Evolutionary conservation across 37 sponge, comb jelly and placozoan species (phyloP).

Genomic region (Beroe forskalii): DNA sequence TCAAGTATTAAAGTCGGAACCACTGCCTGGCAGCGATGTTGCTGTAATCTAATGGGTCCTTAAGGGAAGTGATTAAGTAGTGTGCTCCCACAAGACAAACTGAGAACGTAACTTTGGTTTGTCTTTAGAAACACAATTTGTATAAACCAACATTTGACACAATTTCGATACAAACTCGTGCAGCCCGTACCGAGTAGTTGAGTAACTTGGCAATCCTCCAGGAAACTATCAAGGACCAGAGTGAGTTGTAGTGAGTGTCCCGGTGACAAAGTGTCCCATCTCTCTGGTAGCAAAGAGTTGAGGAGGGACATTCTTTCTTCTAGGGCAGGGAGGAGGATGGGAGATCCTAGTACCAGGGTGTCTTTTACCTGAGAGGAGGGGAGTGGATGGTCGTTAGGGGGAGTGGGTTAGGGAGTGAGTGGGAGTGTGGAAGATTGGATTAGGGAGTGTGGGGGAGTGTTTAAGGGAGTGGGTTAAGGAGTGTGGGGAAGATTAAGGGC

Average conservation of each 20-base stretch:
- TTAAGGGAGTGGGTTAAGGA: neutral
- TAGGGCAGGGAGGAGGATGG: conserved; percentile 80
- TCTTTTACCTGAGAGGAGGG: conserved; percentile 59
- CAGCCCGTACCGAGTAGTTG: conserved; percentile 10
- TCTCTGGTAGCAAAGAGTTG: conserved; percentile 71
- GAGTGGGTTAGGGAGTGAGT: neutral
- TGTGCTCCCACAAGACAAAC: too few relatives aligned
- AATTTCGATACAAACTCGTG: neutral
- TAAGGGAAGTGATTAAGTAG: too few relatives aligned
- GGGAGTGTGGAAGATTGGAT: neutral
- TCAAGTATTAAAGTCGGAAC: too few relatives aligned
- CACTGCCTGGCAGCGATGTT: too few relatives aligned
- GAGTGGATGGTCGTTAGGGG: neutral
- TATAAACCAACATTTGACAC: too few relatives aligned
- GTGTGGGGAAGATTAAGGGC: too few relatives aligned
- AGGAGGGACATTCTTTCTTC: conserved; percentile 76
- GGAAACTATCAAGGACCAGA: conserved; percentile 53
- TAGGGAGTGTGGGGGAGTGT: neutral
- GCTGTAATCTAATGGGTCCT: too few relatives aligned
- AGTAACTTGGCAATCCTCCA: conserved; percentile 63
- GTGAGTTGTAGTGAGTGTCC: conserved; percentile 73
- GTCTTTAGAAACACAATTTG: too few relatives aligned
- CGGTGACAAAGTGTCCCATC: conserved; percentile 69
- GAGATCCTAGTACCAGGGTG: conserved; percentile 74
- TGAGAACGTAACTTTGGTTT: too few relatives aligned